A percentile compares a stretch with the other conserved stretches of the same genome.
These are phyloP conservation scores for Coendou prehensilis DNA, from an alignment of 2,797 vertebrate species.

Conservation along the genomic window DNA sequence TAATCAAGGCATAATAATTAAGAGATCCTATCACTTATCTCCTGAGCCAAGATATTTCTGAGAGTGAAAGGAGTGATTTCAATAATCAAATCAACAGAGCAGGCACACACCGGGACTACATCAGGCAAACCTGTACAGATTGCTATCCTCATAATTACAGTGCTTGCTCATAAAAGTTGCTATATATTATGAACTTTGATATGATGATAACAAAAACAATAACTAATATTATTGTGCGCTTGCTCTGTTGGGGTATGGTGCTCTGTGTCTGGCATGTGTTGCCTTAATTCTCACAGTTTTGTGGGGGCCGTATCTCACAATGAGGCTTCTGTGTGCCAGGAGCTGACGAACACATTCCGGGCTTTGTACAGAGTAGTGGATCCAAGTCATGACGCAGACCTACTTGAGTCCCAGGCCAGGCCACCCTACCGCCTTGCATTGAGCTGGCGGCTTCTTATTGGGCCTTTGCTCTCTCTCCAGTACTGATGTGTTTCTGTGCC, in stretches of 20 bases:
- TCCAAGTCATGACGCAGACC: not conserved
- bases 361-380: not conserved
- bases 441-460: not conserved
- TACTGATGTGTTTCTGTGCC: not conserved
- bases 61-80: not conserved
- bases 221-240: not conserved
- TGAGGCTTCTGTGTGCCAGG: not conserved
- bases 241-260: not conserved
- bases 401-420: not conserved
- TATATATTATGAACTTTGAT: not conserved
- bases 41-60: constrained; percentile 16
- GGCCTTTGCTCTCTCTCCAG: not conserved
- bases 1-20: not conserved
- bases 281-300: not conserved
- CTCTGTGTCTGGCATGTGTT: not conserved
- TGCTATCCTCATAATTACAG: not conserved
- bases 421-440: not conserved
- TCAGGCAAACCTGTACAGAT: constrained; percentile 20
- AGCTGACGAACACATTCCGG: not conserved
- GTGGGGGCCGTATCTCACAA: not conserved
- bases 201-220: not conserved
- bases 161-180: not conserved
- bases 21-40: not conserved
- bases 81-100: not conserved
- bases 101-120: too few species aligned